These are phyloP conservation scores for Cosmia pyralina DNA, from an alignment of 2,888 invertebrate species.

Conservation along the genomic window DNA sequence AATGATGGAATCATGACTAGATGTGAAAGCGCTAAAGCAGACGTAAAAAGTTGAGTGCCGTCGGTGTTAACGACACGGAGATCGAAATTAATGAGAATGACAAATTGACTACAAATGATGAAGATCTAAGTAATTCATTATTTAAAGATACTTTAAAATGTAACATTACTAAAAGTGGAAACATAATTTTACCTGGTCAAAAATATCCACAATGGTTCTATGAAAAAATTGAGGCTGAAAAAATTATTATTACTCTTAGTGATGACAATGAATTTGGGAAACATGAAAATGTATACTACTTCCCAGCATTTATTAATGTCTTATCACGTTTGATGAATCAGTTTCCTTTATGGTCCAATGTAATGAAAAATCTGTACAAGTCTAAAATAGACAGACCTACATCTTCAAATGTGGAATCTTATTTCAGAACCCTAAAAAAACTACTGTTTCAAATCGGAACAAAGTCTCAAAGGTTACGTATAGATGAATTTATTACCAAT, in stretches of 20 bases:
- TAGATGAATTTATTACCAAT: conserved; percentile 23
- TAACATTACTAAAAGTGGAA: conserved; percentile 12
- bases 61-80: too few species aligned
- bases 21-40: too few species aligned
- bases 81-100: too few species aligned
- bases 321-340: conserved; percentile 32
- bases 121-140: conserved; percentile 22
- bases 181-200: conserved; percentile 15
- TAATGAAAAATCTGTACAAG: conserved; percentile 32
- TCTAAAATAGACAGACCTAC: conserved; percentile 37
- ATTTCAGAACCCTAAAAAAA: conserved; percentile 34
- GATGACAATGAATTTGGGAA: conserved; percentile 26
- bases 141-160: conserved; percentile 21
- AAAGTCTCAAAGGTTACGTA: conserved; percentile 24
- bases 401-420: conserved; percentile 40
- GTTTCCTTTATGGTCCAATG: conserved; percentile 39
- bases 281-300: conserved; percentile 30
- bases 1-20: too few species aligned
- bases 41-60: too few species aligned
- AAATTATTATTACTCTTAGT: conserved; percentile 28
- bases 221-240: conserved; percentile 32
- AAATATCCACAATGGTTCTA: conserved; percentile 16
- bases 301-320: conserved; percentile 31
- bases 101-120: conserved; percentile 13
- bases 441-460: conserved; percentile 34